Conservation (phyloP, 2,797 vertebrate species). For the Artibeus jamaicensis region DNA sequence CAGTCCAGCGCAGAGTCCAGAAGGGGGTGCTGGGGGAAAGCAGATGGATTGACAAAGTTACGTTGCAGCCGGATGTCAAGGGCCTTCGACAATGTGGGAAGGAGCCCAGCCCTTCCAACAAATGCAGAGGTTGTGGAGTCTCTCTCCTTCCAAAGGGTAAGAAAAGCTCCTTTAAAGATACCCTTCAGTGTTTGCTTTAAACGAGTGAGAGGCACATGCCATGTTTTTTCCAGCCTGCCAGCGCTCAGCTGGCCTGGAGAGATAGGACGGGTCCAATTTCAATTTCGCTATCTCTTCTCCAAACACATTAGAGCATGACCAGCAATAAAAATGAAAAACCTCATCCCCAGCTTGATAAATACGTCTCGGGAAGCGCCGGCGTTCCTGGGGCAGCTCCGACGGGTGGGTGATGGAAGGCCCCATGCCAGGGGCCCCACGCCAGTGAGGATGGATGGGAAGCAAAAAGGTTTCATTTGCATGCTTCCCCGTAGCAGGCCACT, state of each 20-base stretch:
- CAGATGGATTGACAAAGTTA: background rate
- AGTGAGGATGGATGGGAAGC: background rate
- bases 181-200: background rate
- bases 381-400: background rate
- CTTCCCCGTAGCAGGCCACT: background rate
- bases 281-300: slow-evolving; percentile 49
- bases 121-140: background rate
- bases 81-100: background rate
- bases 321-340: slow-evolving; percentile 65
- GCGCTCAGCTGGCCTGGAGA: slow-evolving; percentile 41
- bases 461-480: background rate
- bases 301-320: slow-evolving; percentile 64
- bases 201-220: background rate
- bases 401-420: no score
- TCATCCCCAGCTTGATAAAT: slow-evolving; percentile 3
- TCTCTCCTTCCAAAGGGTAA: background rate
- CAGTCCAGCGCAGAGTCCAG: rapidly evolving
- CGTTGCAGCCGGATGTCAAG: background rate
- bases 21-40: background rate
- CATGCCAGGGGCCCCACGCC: background rate
- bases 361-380: background rate
- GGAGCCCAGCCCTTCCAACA: background rate
- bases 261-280: slow-evolving; percentile 62
- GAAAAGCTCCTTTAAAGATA: background rate
- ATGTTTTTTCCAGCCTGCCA: background rate